Conservation (phyloP, 2,888 invertebrate genomes). For the Caenorhabditis zanzibari region DNA sequence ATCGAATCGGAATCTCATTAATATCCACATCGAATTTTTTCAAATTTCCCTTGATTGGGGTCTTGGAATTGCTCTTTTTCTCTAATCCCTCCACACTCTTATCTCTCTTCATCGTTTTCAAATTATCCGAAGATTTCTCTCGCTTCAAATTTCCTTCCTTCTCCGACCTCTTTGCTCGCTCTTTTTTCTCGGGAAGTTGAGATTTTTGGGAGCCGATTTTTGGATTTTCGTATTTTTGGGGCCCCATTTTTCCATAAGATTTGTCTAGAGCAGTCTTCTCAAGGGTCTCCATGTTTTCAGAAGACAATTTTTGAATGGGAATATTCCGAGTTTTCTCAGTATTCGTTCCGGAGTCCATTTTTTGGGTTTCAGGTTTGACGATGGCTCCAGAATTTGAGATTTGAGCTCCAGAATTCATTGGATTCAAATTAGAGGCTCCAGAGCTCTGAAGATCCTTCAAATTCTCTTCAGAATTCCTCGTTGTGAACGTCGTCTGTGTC, state of each 20-base stretch:
- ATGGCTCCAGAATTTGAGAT: neutral
- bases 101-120: constrained; percentile 10
- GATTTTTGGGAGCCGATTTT: constrained; percentile 11
- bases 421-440: neutral
- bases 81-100: constrained; percentile 13
- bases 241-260: neutral
- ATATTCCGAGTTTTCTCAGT: neutral
- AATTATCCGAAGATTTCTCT: constrained; percentile 19
- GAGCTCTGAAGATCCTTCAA: neutral
- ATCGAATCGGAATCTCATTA: constrained; percentile 52
- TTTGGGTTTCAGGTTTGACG: neutral
- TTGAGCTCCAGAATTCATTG: neutral
- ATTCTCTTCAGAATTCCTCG: constrained; percentile 28
- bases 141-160: neutral
- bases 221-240: constrained; percentile 2
- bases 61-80: constrained; percentile 6
- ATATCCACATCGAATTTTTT: constrained; percentile 52
- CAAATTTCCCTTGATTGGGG: neutral
- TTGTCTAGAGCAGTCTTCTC: neutral
- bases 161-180: constrained; percentile 47
- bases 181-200: constrained; percentile 26
- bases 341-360: neutral
- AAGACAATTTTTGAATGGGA: neutral
- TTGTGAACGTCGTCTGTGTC: constrained; percentile 54
- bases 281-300: neutral